A percentile compares a stretch with the other conserved stretches of the same genome.
phyloP scores from a whole-genome alignment of 2,797 vertebrate genomes.

The Pseudochirops cupreus region DNA sequence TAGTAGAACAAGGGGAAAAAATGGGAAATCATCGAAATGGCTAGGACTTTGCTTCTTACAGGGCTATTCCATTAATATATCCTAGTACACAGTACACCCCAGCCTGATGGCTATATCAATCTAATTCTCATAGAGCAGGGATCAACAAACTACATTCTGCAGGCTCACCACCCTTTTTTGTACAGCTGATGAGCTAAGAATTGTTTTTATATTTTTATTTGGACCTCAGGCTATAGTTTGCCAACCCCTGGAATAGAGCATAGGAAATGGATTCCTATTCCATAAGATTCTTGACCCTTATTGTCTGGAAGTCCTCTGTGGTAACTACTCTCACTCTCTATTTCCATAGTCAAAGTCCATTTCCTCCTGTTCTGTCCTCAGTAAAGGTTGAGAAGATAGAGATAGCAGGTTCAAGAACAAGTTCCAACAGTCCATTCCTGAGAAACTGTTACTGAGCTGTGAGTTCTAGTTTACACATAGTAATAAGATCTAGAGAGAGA shows the following conservation, averaged over 20 bases:
- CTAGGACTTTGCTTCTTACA: not conserved
- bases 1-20: not conserved
- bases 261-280: not conserved
- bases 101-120: not conserved
- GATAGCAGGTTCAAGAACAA: not conserved
- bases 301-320: not conserved
- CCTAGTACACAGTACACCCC: not conserved
- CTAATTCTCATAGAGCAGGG: not conserved
- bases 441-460: slow-evolving; percentile 61
- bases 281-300: fast-evolving
- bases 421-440: slow-evolving; percentile 48
- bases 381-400: slow-evolving; percentile 13
- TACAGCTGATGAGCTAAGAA: not conserved
- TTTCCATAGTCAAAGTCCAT: slow-evolving; percentile 32
- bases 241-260: not conserved
- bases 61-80: not conserved
- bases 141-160: not conserved
- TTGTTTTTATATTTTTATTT: not conserved
- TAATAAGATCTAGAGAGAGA: slow-evolving; percentile 59
- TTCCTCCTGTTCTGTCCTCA: slow-evolving; percentile 33
- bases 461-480: slow-evolving; percentile 58
- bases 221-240: not conserved
- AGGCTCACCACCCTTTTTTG: not conserved
- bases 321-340: not conserved
- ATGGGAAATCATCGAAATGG: not conserved